Percentiles rank a stretch among this genome's conserved stretches.
Conservation (phyloP, 2,797 vertebrate species). For the Podarcis siculus region DNA sequence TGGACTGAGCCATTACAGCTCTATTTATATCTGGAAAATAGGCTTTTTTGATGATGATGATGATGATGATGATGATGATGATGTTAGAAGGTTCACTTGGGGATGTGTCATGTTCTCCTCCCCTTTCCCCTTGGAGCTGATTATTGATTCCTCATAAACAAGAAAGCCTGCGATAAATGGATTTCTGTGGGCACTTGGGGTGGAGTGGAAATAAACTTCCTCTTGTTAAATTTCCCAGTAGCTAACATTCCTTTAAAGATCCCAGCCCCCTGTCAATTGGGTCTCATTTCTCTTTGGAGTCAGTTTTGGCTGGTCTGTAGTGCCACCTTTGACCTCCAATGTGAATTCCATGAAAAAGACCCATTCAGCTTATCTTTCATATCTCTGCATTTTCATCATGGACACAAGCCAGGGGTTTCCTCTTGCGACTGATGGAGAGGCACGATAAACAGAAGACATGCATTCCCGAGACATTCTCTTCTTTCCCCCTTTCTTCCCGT, state of each 20-base stretch:
- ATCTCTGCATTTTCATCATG: conserved; percentile 22
- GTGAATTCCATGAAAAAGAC: conserved; percentile 29
- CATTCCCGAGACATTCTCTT: background rate
- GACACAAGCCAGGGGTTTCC: conserved; percentile 21
- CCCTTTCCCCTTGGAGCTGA: conserved; percentile 14
- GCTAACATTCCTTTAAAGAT: conserved; percentile 30
- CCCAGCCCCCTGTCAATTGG: conserved; percentile 10
- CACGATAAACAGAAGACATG: background rate
- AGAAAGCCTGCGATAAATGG: conserved; percentile 16
- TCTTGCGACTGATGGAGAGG: conserved; percentile 3
- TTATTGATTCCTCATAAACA: background rate
- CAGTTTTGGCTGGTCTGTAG: conserved; percentile 4
- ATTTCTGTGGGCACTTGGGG: background rate
- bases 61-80: background rate
- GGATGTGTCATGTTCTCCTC: background rate
- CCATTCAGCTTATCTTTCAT: conserved; percentile 16
- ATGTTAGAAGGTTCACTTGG: background rate
- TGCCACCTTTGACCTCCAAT: conserved; percentile 15
- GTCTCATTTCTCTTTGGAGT: conserved; percentile 41
- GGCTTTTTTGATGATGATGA: background rate
- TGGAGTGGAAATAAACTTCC: conserved; percentile 1
- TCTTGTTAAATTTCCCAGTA: background rate
- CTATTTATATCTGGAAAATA: background rate
- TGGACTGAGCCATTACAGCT: background rate
- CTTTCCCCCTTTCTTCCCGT: background rate